Evolutionary conservation across 2,797 vertebrate species (phyloP).

Genomic region (Galaxias olidus): DNA sequence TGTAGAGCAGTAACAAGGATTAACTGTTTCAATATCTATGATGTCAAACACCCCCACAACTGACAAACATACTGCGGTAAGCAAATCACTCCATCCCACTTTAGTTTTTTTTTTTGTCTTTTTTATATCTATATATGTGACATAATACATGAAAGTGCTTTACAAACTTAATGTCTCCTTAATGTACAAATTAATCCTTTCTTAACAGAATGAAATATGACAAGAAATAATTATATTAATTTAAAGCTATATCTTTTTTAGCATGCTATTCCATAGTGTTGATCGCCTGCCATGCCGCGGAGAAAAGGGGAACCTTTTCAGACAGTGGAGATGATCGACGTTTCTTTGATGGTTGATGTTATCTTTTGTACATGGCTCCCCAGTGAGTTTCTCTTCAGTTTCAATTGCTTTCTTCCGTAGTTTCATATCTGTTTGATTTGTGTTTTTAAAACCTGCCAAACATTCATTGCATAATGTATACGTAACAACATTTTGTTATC

Average conservation of each 20-base stretch:
- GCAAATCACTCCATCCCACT: constrained; percentile 92
- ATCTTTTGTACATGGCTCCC: constrained; percentile 65
- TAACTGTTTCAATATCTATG: constrained; percentile 99
- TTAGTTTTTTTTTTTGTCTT: constrained; percentile 50
- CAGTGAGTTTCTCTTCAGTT: constrained; percentile 38
- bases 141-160: constrained; percentile 86
- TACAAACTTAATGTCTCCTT: constrained; percentile 86
- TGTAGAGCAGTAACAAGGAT: constrained; percentile 98
- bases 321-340: constrained; percentile 58
- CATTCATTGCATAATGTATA: constrained; percentile 85
- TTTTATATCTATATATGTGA: constrained; percentile 79
- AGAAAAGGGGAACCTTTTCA: constrained; percentile 56
- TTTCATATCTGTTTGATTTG: constrained; percentile 34
- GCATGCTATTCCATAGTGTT: constrained; percentile 94
- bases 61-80: constrained; percentile 94
- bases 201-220: constrained; percentile 75
- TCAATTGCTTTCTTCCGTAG: constrained; percentile 37
- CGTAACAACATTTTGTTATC: constrained; percentile 81
- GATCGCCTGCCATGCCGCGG: constrained; percentile 93
- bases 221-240: constrained; percentile 81
- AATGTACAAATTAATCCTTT: constrained; percentile 85
- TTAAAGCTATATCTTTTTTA: constrained; percentile 77
- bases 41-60: constrained; percentile 97
- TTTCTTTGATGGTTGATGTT: constrained; percentile 47
- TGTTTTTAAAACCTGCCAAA: constrained; percentile 82